phyloP scores from a whole-genome alignment of 2,113 vertebrate species.

The Holacanthus passer region DNA sequence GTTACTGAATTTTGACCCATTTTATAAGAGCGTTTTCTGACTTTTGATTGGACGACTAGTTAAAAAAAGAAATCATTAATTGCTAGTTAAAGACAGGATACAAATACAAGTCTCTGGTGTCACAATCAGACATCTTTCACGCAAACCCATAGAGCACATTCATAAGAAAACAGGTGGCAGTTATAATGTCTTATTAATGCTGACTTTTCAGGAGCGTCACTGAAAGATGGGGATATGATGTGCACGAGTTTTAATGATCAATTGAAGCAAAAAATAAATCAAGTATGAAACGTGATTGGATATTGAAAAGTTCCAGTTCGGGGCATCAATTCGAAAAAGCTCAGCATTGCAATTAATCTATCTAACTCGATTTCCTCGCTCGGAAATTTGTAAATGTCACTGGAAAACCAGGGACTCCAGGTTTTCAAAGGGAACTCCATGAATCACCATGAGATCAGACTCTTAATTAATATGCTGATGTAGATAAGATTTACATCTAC shows the following conservation, averaged over 20 bases:
- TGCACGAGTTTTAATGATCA: background rate
- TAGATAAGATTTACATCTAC: constrained; percentile 59
- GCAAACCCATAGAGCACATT: background rate
- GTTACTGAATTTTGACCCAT: constrained; percentile 33
- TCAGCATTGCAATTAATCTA: background rate
- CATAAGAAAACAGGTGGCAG: background rate
- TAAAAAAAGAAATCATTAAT: background rate
- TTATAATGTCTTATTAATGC: no score
- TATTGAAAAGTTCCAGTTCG: background rate
- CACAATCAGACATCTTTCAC: background rate
- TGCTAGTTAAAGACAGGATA: background rate
- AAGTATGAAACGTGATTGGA: background rate
- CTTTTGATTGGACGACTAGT: background rate
- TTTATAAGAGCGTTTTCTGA: background rate
- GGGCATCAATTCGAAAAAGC: background rate
- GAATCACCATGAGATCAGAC: constrained; percentile 55
- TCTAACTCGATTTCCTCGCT: background rate
- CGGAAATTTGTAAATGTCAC: background rate
- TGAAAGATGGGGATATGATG: background rate
- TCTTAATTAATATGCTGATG: constrained; percentile 56
- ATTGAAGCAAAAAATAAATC: background rate
- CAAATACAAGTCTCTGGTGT: background rate
- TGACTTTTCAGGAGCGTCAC: background rate
- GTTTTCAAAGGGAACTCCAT: constrained; percentile 9
- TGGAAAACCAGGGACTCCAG: background rate